These are phyloP conservation scores for Tragelaphus buxtoni DNA, from an alignment of 2,113 vertebrate species.

Conservation along the genomic window DNA sequence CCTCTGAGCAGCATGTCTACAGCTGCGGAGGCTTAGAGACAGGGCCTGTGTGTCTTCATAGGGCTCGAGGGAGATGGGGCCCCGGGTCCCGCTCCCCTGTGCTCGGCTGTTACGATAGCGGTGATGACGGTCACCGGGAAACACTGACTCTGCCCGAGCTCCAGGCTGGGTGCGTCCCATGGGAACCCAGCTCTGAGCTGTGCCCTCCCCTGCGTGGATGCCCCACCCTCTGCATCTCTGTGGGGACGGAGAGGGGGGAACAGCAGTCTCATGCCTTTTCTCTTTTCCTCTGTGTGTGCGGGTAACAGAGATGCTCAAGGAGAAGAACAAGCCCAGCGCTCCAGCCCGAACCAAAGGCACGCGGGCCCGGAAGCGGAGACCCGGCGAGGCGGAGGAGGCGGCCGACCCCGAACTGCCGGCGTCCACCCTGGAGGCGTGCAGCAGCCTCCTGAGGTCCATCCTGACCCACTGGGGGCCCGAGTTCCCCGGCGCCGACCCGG, in stretches of 20 bases:
- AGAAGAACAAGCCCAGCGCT: constrained; percentile 73
- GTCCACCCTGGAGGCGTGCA: constrained; percentile 77
- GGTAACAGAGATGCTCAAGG: constrained; percentile 81
- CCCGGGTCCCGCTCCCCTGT: rapidly evolving
- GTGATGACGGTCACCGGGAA: rapidly evolving
- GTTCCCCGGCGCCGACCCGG: rapidly evolving
- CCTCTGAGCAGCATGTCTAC: background rate
- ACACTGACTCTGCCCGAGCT: rapidly evolving
- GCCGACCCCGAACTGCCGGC: constrained; percentile 19
- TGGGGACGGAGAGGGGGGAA: background rate
- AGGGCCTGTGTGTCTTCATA: rapidly evolving
- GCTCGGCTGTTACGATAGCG: rapidly evolving
- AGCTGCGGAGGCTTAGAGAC: rapidly evolving
- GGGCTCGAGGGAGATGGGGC: rapidly evolving
- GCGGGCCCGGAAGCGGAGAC: constrained; percentile 57
- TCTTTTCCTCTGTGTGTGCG: background rate
- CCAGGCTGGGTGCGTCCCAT: rapidly evolving
- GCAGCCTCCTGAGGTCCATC: constrained; percentile 78
- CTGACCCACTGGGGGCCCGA: constrained; percentile 86
- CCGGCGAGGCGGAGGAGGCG: constrained; percentile 11
- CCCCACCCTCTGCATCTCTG: background rate
- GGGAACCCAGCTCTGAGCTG: background rate
- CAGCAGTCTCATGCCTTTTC: background rate
- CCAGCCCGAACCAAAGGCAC: constrained; percentile 10
- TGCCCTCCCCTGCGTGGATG: rapidly evolving